These are phyloP conservation scores for Zaprionus africanus DNA, from an alignment of 1,140 invertebrate species.

Conservation along the genomic window DNA sequence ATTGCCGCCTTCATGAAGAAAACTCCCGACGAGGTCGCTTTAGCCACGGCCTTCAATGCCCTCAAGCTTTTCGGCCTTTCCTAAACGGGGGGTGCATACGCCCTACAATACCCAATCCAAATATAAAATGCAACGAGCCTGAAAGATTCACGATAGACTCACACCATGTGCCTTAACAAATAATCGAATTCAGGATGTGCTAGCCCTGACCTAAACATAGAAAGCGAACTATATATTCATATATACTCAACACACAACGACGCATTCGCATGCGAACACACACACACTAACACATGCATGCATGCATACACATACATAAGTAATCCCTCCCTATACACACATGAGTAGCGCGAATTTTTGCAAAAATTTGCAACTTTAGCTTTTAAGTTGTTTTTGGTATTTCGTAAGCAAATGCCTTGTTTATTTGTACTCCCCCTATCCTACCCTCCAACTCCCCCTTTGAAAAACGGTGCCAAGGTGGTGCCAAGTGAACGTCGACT, in stretches of 20 bases:
- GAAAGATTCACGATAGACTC: conserved; percentile 74
- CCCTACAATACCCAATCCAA: conserved; percentile 8
- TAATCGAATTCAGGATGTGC: conserved; percentile 74
- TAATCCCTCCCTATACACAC: conserved; percentile 37
- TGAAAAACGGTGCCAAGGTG: conserved; percentile 67
- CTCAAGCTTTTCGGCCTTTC: conserved; percentile 95
- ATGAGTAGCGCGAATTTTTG: conserved; percentile 54
- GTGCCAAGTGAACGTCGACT: conserved; percentile 50
- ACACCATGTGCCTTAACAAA: conserved; percentile 73
- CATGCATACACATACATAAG: conserved; percentile 48
- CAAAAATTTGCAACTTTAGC: conserved; percentile 60
- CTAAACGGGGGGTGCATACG: conserved; percentile 84
- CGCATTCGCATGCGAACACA: conserved; percentile 63
- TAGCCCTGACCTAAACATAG: conserved; percentile 50
- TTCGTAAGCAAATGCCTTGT: conserved; percentile 56
- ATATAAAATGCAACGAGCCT: conserved; percentile 60
- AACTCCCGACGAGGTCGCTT: conserved; percentile 94
- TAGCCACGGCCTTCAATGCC: conserved; percentile 96
- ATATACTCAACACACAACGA: conserved; percentile 50
- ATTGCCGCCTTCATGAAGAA: conserved; percentile 95
- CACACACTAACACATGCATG: conserved; percentile 51
- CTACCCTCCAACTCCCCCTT: neutral
- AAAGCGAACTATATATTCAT: conserved; percentile 22
- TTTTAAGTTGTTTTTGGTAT: conserved; percentile 69
- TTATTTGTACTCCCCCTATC: conserved; percentile 29